These are phyloP conservation scores for Odontothrips loti DNA, from an alignment of 2,888 invertebrate species.

Conservation along the genomic window DNA sequence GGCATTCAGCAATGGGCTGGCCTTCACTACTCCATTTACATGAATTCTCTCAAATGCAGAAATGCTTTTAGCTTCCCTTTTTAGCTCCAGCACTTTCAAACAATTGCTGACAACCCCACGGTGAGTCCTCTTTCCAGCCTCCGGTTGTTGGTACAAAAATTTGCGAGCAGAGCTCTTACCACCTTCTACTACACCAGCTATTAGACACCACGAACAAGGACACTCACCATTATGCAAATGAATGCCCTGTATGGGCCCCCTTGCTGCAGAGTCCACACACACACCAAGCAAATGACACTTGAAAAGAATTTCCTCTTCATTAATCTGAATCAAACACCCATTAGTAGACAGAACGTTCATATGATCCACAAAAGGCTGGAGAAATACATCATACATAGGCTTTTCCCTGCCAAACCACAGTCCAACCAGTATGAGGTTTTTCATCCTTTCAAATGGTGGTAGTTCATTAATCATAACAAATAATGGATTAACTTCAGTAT, in stretches of 20 bases:
- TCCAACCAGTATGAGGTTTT: background rate
- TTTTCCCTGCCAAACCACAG: background rate
- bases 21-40: background rate
- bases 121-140: background rate
- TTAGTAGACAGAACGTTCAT: background rate
- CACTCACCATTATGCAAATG: background rate
- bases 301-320: background rate
- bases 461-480: background rate
- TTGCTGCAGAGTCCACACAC: background rate
- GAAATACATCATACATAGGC: background rate
- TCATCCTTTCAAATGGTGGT: background rate
- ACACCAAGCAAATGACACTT: background rate
- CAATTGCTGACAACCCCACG: background rate
- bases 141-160: background rate
- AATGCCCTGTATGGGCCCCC: background rate
- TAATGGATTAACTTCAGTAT: background rate
- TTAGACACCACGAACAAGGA: background rate
- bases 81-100: background rate
- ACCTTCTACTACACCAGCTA: background rate
- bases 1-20: background rate
- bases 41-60: background rate
- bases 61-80: background rate
- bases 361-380: background rate
- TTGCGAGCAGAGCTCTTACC: background rate
- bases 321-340: background rate